Evolutionary conservation across 1,140 invertebrate genomes (phyloP), one percentile per base, ranked within the genome.

Genomic region (Macrobrachium rosenbergii): DNA sequence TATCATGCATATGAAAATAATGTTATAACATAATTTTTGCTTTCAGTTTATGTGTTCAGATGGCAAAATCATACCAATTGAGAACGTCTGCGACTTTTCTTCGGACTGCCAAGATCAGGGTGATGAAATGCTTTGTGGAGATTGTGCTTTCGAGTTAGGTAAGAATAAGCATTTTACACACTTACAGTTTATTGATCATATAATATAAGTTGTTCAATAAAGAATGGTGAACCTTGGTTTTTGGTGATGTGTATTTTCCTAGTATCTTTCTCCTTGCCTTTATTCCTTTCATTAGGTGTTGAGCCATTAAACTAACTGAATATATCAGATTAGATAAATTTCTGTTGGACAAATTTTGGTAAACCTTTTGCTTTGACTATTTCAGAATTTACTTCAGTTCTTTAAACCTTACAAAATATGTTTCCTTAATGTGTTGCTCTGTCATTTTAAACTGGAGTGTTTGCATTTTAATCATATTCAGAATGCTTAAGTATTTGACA

Each of bases 61-160:
- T 64, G 85, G 79, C 21, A 64, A 23, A 6, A 11, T n/a, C 2
- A 52, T 87, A 28, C 16, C n/a, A 11, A 6, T 45, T 21, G 23
- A 17, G 14, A 14, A 87, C 21, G 69, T 81, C 17, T 87, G 85
- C 63, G 78, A 87, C 52, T 87, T 87, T 60, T 75, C 73, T n/a
- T 21, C 19, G 7, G 78, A 87, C 59, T 87, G 85, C 23, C n/a
- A n/a, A 8, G 69, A 76, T 37, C 45, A 64, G 60, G 72, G 81
- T 21, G 85, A 87, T 52, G 85, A 87, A 81, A 80, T 75, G 67
- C 8, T 76, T 16, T 87, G 85, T 64, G 85, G 85, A 60, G 78
- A 45, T 12, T 87, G 85, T 58, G 64, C 81, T 19, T 87, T 87
- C 52, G 78, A 87, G 23, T 52, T 81, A 45, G 72, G 85, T 87